phyloP scores from a whole-genome alignment of 2,797 vertebrate species.

The Falco berigora region DNA sequence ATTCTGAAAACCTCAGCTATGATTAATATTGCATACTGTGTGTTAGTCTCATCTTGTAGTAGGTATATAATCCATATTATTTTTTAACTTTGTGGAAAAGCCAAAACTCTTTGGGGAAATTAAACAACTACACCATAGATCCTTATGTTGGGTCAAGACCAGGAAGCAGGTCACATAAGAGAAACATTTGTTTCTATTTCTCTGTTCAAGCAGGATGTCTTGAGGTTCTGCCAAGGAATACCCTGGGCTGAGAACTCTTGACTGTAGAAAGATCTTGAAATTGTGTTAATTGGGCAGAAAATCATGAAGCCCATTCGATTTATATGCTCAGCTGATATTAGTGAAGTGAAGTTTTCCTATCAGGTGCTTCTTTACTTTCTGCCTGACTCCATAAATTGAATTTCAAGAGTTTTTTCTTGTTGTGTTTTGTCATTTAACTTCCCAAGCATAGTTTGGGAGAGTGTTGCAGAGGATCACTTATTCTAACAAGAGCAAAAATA shows the following conservation, averaged over 20 bases:
- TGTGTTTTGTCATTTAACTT: background rate
- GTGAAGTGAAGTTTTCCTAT: background rate
- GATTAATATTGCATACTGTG: conserved; percentile 1
- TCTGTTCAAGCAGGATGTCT: conserved; percentile 1
- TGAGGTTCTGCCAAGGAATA: conserved; percentile 22
- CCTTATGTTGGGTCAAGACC: background rate
- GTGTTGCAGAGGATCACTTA: background rate
- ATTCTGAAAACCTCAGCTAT: background rate
- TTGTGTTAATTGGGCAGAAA: conserved; percentile 26
- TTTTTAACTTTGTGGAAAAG: conserved; percentile 28
- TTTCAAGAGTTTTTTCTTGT: background rate
- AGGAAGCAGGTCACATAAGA: background rate
- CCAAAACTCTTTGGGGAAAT: background rate
- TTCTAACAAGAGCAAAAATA: background rate
- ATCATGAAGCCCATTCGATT: background rate
- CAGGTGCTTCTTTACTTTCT: background rate
- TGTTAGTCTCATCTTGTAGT: background rate
- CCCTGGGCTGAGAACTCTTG: conserved; percentile 6
- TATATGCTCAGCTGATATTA: background rate
- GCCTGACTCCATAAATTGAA: background rate
- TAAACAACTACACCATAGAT: background rate
- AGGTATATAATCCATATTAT: background rate
- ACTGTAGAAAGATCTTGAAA: background rate
- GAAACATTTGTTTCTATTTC: background rate
- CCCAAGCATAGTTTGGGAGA: background rate